These are phyloP conservation scores for Himalopsyche tibetana DNA, from an alignment of 2,888 invertebrate species.

Conservation along the genomic window DNA sequence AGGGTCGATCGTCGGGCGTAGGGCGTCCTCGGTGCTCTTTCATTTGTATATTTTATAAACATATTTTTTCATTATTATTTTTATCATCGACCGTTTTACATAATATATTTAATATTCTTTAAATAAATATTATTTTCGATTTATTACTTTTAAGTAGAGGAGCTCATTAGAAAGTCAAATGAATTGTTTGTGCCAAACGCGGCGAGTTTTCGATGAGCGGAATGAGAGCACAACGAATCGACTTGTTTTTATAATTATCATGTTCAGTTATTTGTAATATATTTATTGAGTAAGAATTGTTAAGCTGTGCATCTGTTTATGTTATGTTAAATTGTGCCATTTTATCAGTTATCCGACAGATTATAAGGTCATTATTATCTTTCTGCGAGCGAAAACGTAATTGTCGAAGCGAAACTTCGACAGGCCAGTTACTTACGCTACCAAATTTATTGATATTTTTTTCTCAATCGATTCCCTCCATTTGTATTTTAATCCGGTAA, in stretches of 20 bases:
- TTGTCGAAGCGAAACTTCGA: conserved; percentile 36
- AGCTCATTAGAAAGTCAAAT: conserved; percentile 58
- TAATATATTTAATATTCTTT: conserved; percentile 50
- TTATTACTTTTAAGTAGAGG: conserved; percentile 50
- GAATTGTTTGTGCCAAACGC: conserved; percentile 54
- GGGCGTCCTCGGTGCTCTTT: conserved; percentile 4
- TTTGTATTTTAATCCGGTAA: conserved; percentile 46
- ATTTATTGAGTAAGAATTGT: conserved; percentile 61
- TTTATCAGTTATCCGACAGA: conserved; percentile 57
- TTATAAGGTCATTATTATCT: conserved; percentile 41
- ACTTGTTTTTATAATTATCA: conserved; percentile 50
- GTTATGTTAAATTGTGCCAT: conserved; percentile 64
- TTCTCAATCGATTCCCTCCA: conserved; percentile 60
- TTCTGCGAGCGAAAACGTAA: conserved; percentile 39
- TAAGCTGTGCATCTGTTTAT: conserved; percentile 60
- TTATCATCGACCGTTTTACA: conserved; percentile 24
- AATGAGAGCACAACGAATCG: conserved; percentile 53
- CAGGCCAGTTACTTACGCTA: conserved; percentile 65
- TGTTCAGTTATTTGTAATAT: conserved; percentile 51
- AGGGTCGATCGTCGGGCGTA: not conserved
- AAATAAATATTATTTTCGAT: conserved; percentile 53
- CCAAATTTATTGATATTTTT: conserved; percentile 48
- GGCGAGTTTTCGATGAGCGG: not conserved
- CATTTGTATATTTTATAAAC: conserved; percentile 37
- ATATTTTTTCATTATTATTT: conserved; percentile 23